Base-by-base conservation (phyloP, 2,888 invertebrate species). In the Leucoma salicis region DNA sequence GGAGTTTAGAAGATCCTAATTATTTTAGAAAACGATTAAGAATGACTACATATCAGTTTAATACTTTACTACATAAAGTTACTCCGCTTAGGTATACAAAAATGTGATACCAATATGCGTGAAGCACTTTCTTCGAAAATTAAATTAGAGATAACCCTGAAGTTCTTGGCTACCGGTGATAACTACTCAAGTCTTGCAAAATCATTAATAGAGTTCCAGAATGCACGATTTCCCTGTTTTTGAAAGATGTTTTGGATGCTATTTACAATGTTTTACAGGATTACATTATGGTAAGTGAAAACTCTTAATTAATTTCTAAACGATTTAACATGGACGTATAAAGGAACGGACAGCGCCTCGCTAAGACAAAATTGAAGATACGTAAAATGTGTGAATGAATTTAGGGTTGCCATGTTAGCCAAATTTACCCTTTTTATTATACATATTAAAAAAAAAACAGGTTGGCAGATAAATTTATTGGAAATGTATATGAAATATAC, bases 161-260 rank as follows among this genome's bases (percentile, higher is more conserved):
- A 25, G 25, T 25, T 25, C 25, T 25, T 25, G 25, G 25, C 25
- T 25, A 25, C 25, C 25, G 25, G 53, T 49, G 57, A 57, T 51
- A 54, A 49, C 52, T 62, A 56, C 12, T 51, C 57, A 64, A 66
- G 60, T 64, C 25, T 46, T 42, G 42, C 31, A 42, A 42, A 24
- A 21, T 66, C 62, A 63, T 68, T 63, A n/a, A n/a, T 59, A 62
- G 64, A 63, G 65, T 69, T 65, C 59, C 66, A 63, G 57, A 63
- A 62, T 63, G 58, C 60, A 63, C 61, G 51, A 64, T 66, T 60
- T 65, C 57, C 55, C 18, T 57, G 53, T 66, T 65, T 65, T 63
- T 66, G 54, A 58, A 63, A 58, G 64, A 68, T 60, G 61, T 62
- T 57, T 66, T 65, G 59, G 62, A 61, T 62, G 66, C 57, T 60